phyloP scores from a whole-genome alignment of 1,140 invertebrate genomes.

The Magallana ariakensis region DNA sequence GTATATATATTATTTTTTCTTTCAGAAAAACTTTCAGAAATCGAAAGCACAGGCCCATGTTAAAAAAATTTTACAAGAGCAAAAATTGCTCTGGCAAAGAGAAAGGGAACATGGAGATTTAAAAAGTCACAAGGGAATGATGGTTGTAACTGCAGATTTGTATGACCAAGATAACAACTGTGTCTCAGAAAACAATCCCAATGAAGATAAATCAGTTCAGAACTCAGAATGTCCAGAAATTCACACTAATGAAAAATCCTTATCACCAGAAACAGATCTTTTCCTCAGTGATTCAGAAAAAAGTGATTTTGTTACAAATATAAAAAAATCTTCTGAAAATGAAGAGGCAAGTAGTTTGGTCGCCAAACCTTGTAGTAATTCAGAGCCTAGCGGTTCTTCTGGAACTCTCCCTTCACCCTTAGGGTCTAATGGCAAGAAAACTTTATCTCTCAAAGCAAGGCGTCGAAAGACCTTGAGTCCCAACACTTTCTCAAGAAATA shows the following conservation, averaged over 20 bases:
- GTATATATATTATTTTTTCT: background rate
- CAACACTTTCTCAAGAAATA: conserved; percentile 1
- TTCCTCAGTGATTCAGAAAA: background rate
- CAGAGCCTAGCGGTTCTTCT: background rate
- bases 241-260: background rate
- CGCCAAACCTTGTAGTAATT: background rate
- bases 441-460: conserved; percentile 21
- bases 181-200: background rate
- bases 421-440: background rate
- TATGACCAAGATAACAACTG: background rate
- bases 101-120: background rate
- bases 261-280: background rate
- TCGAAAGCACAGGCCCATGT: conserved; percentile 62
- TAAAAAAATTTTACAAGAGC: conserved; percentile 63
- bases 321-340: background rate
- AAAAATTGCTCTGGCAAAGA: conserved; percentile 45
- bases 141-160: no score
- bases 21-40: conserved; percentile 57
- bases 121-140: background rate
- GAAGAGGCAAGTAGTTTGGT: background rate
- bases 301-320: conserved; percentile 12
- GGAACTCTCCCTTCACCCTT: background rate
- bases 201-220: background rate
- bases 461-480: background rate
- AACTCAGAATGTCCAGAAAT: background rate